These are phyloP conservation scores for Acanthoscelides obtectus DNA, from an alignment of 2,888 invertebrate species.

Conservation along the genomic window DNA sequence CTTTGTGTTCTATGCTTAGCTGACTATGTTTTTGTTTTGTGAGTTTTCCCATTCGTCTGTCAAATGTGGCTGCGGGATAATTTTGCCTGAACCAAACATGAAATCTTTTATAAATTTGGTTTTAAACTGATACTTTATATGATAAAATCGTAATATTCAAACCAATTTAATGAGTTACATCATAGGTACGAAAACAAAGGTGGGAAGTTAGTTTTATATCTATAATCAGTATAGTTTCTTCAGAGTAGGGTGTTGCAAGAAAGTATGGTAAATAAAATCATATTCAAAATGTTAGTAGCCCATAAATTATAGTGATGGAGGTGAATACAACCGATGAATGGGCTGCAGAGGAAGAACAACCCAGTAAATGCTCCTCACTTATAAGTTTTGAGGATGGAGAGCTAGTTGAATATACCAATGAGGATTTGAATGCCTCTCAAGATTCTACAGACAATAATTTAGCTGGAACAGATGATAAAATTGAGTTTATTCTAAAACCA, in stretches of 20 bases:
- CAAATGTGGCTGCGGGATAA: neutral
- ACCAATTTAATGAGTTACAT: neutral
- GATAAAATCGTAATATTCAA: neutral
- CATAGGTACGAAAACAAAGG: neutral
- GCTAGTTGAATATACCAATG: neutral
- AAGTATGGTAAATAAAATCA: neutral
- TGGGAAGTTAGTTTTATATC: neutral
- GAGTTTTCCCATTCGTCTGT: neutral
- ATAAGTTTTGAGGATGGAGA: neutral
- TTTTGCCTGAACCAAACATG: neutral
- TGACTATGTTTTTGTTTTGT: neutral
- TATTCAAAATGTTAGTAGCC: neutral
- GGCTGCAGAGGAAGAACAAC: neutral
- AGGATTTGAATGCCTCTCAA: neutral
- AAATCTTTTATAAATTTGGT: neutral
- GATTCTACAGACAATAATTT: constrained; percentile 2
- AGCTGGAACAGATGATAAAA: constrained; percentile 28
- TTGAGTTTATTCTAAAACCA: neutral
- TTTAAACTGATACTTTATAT: neutral
- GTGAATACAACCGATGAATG: no score
- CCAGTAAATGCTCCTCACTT: neutral
- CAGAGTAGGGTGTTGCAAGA: neutral
- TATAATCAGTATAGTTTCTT: neutral
- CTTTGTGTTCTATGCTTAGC: no score
- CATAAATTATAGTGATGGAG: neutral